Percentiles rank a stretch among this genome's conserved stretches.
These are phyloP conservation scores for Liposcelis brunnea DNA, from an alignment of 2,888 invertebrate genomes.

Conservation along the genomic window DNA sequence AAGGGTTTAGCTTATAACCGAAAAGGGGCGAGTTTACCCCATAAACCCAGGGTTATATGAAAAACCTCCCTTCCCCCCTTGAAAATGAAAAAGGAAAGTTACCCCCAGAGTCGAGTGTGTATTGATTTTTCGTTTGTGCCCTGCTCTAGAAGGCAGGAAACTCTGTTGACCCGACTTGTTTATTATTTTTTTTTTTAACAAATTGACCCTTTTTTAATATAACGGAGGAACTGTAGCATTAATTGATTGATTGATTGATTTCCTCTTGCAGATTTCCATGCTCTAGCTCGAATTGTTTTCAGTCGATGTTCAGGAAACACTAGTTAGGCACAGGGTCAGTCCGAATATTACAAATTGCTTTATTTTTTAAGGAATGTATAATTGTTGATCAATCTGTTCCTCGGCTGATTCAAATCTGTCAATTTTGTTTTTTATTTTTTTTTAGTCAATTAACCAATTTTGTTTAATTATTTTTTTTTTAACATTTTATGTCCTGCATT, in stretches of 20 bases:
- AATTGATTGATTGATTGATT: conserved; percentile 21
- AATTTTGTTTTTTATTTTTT: conserved; percentile 12
- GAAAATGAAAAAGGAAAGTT: no score
- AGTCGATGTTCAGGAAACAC: conserved; percentile 32
- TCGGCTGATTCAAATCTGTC: conserved; percentile 8
- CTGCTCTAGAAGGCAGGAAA: no score
- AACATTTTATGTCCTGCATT: conserved; percentile 5
- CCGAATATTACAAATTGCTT: conserved; percentile 13
- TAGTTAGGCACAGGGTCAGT: conserved; percentile 17
- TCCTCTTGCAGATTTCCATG: conserved; percentile 59
- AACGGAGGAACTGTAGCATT: not conserved
- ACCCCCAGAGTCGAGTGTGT: no score
- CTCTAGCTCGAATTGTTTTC: conserved; percentile 58
- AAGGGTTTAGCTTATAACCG: no score
- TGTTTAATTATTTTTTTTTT: not conserved
- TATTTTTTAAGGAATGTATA: conserved; percentile 14
- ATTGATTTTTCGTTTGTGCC: no score
- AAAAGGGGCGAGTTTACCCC: no score
- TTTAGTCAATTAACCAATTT: not conserved
- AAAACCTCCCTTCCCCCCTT: no score
- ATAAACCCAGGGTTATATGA: no score
- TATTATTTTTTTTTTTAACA: no score
- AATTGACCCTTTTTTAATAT: not conserved
- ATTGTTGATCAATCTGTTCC: conserved; percentile 10
- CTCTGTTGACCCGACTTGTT: no score